Percentiles rank a stretch among this genome's conserved stretches.
Conservation (phyloP, 2,113 vertebrate genomes). For the Turdus rufiventris region DNA sequence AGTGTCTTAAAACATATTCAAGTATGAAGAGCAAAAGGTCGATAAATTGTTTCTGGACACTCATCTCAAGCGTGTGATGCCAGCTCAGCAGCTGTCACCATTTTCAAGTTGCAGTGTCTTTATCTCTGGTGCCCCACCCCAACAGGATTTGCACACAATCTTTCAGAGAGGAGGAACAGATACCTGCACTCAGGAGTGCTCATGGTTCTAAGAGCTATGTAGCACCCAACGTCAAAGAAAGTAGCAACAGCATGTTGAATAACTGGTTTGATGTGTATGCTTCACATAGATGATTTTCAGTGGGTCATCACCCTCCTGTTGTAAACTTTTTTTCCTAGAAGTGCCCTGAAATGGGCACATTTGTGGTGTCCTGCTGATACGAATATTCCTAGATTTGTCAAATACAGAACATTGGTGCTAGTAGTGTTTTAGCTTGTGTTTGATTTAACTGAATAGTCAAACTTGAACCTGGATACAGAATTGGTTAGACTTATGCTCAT, state of each 20-base stretch:
- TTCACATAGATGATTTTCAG: not conserved
- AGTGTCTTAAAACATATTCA: not conserved
- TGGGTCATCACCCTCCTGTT: not conserved
- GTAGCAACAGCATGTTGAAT: conserved; percentile 2
- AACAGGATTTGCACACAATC: not conserved
- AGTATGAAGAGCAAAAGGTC: not conserved
- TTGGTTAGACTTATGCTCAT: not conserved
- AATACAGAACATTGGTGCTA: not conserved
- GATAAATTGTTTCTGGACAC: not conserved
- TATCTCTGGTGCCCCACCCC: conserved; percentile 1
- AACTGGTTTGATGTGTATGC: conserved; percentile 45
- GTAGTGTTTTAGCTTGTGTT: not conserved
- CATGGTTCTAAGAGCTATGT: not conserved
- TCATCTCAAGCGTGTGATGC: not conserved
- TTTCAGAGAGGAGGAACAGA: not conserved
- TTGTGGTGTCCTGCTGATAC: not conserved
- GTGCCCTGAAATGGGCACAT: not conserved
- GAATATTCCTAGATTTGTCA: not conserved
- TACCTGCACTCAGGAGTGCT: not conserved
- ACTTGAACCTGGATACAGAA: not conserved
- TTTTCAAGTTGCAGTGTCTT: not conserved
- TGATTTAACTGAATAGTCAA: not conserved
- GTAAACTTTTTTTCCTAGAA: conserved; percentile 22
- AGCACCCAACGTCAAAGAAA: not conserved
- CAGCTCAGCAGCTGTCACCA: not conserved